Evolutionary conservation across 1,140 invertebrate species (phyloP).

Genomic region (Anagrus nilaparvatae): DNA sequence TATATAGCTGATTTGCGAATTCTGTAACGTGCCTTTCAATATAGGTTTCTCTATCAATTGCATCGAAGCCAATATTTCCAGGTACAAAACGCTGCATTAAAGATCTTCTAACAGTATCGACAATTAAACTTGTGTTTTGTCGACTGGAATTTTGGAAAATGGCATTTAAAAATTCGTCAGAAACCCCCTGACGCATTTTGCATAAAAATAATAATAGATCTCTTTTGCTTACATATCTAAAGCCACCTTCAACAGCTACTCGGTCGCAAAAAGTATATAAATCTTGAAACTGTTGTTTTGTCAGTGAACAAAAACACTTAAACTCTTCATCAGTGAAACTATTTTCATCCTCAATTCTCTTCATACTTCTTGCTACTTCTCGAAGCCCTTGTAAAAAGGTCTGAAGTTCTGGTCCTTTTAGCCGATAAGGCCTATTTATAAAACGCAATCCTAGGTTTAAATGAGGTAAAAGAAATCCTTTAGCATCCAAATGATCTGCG

Average conservation of each 20-base stretch:
- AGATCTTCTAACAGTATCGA: slow-evolving; percentile 4
- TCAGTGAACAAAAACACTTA: not conserved
- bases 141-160: not conserved
- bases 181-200: slow-evolving; percentile 6
- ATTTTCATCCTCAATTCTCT: not conserved
- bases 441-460: not conserved
- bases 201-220: slow-evolving; percentile 3
- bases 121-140: not conserved
- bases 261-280: not conserved
- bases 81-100: slow-evolving; percentile 4
- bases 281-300: slow-evolving; percentile 2
- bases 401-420: not conserved
- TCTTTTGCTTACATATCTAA: not conserved
- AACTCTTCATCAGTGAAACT: not conserved
- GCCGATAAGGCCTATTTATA: not conserved
- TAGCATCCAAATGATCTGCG: not conserved
- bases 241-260: not conserved
- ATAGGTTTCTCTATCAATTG: not conserved
- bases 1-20: slow-evolving; percentile 13
- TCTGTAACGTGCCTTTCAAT: slow-evolving; percentile 7
- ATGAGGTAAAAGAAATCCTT: not conserved
- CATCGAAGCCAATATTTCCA: slow-evolving; percentile 1
- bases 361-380: not conserved
- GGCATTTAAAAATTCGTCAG: slow-evolving; percentile 2
- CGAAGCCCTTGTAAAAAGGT: not conserved